Conservation (phyloP, 2,888 invertebrate genomes). For the Pollenia amentaria region DNA sequence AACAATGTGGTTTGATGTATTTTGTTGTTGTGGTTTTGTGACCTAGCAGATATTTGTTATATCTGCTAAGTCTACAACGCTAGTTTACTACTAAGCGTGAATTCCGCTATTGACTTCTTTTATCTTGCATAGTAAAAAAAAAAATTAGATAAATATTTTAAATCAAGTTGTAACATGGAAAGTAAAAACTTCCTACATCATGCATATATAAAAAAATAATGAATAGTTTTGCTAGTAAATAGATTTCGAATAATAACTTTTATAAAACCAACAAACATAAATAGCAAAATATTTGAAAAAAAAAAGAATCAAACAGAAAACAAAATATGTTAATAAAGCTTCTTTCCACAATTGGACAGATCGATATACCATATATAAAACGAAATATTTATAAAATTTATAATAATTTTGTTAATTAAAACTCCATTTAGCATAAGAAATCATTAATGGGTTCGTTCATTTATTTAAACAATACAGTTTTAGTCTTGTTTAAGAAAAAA, state of each 20-base stretch:
- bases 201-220: conserved; percentile 2
- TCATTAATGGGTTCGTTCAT: conserved; percentile 15
- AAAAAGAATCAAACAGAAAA: not conserved
- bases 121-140: conserved; percentile 42
- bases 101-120: not conserved
- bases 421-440: conserved; percentile 18
- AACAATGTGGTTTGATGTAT: too few relatives aligned
- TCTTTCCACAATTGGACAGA: not conserved
- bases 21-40: too few relatives aligned
- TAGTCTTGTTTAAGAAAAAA: not conserved
- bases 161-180: conserved; percentile 19
- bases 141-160: conserved; percentile 2
- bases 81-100: too few relatives aligned
- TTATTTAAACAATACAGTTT: not conserved
- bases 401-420: conserved; percentile 25
- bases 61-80: too few relatives aligned
- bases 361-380: not conserved
- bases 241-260: conserved; percentile 26
- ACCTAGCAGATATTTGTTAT: too few relatives aligned
- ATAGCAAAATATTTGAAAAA: conserved; percentile 3
- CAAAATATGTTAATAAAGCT: conserved; percentile 21
- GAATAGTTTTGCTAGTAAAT: conserved; percentile 51
- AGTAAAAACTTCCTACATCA: conserved; percentile 27
- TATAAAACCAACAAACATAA: conserved; percentile 12
- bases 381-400: conserved; percentile 2